Conservation (phyloP, 1,140 invertebrate species). For the Neodiprion lecontei region DNA sequence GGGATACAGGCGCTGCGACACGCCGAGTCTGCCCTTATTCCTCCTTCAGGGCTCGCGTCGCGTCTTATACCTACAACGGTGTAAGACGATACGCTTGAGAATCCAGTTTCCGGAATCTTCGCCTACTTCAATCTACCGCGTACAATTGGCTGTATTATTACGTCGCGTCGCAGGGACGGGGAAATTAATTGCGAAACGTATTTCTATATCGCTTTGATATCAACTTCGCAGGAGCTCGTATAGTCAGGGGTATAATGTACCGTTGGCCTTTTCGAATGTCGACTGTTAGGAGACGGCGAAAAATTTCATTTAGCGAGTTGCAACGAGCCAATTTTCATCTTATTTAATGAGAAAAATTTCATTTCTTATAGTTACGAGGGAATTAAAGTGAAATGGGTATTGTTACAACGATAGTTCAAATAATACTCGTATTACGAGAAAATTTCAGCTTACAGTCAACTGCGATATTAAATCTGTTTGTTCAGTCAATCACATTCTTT, state of each 20-base stretch:
- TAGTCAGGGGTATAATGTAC: not conserved
- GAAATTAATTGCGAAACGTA: not conserved
- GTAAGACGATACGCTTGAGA: constrained; percentile 48
- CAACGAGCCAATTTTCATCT: too few species aligned
- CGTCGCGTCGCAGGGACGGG: not conserved
- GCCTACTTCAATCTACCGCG: not conserved
- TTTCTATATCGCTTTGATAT: not conserved
- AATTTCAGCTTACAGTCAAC: too few species aligned
- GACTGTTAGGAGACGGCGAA: not conserved
- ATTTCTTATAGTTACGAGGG: too few species aligned
- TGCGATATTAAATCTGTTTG: too few species aligned
- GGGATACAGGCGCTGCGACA: constrained; percentile 43
- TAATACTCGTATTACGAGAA: too few species aligned
- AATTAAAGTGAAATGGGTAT: too few species aligned
- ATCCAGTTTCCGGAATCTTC: constrained; percentile 33
- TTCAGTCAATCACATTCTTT: too few species aligned
- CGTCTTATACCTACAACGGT: constrained; percentile 14
- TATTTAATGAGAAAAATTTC: too few species aligned
- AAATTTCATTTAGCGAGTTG: not conserved
- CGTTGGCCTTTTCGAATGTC: not conserved
- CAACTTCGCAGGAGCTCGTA: not conserved
- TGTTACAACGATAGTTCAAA: too few species aligned
- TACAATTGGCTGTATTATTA: constrained; percentile 29
- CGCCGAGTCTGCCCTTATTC: constrained; percentile 26
- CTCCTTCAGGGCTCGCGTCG: constrained; percentile 25